A percentile compares a stretch with the other conserved stretches of the same genome.
Evolutionary conservation across 35 echinoderm and acorn worm genomes (phyloP).

Genomic region (Heliocidaris erythrogramma): DNA sequence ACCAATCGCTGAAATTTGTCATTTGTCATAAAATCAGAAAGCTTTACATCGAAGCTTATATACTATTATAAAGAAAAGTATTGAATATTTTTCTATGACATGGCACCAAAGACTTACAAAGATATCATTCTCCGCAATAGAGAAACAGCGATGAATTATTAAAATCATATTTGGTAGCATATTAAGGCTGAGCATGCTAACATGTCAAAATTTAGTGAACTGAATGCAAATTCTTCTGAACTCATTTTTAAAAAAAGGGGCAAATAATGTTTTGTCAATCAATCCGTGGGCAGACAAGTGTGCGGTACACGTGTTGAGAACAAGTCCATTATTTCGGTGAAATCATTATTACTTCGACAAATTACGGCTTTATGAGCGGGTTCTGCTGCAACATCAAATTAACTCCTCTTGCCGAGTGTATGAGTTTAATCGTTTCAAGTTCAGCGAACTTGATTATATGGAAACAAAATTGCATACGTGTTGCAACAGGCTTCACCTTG

Average conservation of each 20-base stretch:
- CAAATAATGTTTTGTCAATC: background rate
- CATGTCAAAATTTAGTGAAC: background rate
- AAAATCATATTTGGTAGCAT: background rate
- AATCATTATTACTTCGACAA: background rate
- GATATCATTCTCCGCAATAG: no score
- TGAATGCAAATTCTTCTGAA: background rate
- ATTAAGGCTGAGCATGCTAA: background rate
- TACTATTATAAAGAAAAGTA: no score
- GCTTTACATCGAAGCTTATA: no score
- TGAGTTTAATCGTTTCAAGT: background rate
- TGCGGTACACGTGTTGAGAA: background rate
- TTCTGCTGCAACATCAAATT: background rate
- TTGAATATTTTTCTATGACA: no score
- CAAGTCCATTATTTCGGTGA: background rate
- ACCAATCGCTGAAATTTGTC: no score
- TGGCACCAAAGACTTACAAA: no score
- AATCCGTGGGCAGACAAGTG: background rate
- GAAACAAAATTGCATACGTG: background rate
- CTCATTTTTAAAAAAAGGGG: background rate
- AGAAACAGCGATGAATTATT: background rate
- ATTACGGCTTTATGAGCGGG: background rate
- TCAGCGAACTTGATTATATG: background rate
- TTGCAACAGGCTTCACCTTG: background rate
- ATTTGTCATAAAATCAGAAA: no score
- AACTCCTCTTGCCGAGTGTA: background rate